A percentile compares a stretch with the other conserved stretches of the same genome.
These are phyloP conservation scores for Erythrolamprus reginae DNA, from an alignment of 2,113 vertebrate species.

Conservation along the genomic window DNA sequence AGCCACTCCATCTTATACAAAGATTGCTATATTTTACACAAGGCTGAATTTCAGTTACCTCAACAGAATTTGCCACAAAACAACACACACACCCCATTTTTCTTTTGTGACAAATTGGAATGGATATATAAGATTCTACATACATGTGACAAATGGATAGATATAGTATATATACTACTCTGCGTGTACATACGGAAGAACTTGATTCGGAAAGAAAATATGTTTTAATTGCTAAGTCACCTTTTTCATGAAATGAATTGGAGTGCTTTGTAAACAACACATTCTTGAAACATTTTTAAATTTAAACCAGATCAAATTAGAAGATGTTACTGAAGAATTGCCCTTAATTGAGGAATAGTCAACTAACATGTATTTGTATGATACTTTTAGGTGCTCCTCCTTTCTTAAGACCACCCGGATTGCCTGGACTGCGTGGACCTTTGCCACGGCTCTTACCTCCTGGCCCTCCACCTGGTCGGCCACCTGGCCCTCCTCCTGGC, in stretches of 20 bases:
- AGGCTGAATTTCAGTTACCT: background rate
- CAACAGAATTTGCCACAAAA: background rate
- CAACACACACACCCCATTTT: no score
- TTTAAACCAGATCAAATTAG: background rate
- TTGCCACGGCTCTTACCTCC: conserved; percentile 91
- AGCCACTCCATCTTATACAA: no score
- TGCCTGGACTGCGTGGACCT: conserved; percentile 88
- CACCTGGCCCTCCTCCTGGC: conserved; percentile 91
- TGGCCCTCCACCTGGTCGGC: conserved; percentile 90
- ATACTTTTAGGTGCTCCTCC: conserved; percentile 84
- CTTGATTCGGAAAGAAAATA: background rate
- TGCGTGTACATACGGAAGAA: background rate
- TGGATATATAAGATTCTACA: background rate
- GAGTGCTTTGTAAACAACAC: background rate
- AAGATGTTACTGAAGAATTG: background rate
- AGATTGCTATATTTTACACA: background rate
- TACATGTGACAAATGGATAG: background rate
- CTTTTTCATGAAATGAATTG: background rate
- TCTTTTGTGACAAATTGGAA: background rate
- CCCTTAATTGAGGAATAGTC: background rate
- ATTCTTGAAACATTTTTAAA: background rate
- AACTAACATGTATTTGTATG: background rate
- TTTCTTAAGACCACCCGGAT: conserved; percentile 89
- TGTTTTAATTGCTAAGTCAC: background rate
- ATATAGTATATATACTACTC: background rate